Evolutionary conservation across 1,140 invertebrate genomes (phyloP).

Genomic region (Danaus melanippus): DNA sequence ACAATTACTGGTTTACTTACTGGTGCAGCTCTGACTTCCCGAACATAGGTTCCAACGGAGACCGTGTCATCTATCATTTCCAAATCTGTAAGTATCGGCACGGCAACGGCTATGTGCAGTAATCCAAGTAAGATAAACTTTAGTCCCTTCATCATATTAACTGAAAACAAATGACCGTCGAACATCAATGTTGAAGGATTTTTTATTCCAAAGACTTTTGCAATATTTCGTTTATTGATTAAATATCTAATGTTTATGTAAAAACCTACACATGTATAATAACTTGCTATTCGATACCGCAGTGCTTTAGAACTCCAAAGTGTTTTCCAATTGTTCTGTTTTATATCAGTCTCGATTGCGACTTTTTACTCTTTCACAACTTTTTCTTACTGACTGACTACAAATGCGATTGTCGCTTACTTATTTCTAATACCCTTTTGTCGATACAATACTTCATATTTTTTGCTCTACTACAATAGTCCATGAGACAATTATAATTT

Average conservation of each 20-base stretch:
- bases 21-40: constrained; percentile 61
- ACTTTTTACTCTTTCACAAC: constrained; percentile 44
- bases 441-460: constrained; percentile 1
- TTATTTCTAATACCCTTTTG: not conserved
- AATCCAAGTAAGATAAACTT: constrained; percentile 26
- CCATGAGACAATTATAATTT: no score
- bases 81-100: constrained; percentile 40
- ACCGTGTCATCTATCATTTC: constrained; percentile 54
- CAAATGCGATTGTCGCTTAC: no score
- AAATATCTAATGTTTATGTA: no score
- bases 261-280: no score
- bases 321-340: constrained; percentile 29
- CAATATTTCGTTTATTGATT: no score
- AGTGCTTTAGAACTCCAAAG: constrained; percentile 10
- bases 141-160: constrained; percentile 14
- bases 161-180: no score
- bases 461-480: not conserved
- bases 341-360: constrained; percentile 60
- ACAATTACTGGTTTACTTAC: constrained; percentile 30
- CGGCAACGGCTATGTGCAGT: constrained; percentile 28
- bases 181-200: no score
- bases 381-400: not conserved
- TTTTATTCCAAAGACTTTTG: no score
- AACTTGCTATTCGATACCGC: not conserved
- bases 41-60: constrained; percentile 57